A percentile compares a stretch with the other conserved stretches of the same genome.
These are phyloP conservation scores for Pollachius pollachius DNA, from an alignment of 2,113 vertebrate species.

Conservation along the genomic window DNA sequence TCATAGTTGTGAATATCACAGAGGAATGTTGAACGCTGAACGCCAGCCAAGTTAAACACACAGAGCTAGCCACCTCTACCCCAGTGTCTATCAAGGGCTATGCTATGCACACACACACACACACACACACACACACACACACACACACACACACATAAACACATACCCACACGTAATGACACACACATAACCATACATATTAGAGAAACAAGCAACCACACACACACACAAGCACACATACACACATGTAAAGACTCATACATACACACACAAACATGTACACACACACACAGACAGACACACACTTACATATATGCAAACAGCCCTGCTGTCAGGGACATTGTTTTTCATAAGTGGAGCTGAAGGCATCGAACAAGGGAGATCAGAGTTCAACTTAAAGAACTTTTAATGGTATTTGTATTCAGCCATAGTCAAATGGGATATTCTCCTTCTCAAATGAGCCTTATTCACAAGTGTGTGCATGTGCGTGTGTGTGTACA, in stretches of 20 bases:
- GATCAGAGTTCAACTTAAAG: slow-evolving; percentile 29
- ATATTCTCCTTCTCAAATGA: slow-evolving; percentile 32
- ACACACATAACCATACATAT: not conserved
- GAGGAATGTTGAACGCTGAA: slow-evolving; percentile 75
- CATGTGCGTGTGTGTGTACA: not conserved
- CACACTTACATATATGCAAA: slow-evolving; percentile 24
- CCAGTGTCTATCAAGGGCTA: slow-evolving; percentile 66
- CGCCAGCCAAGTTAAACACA: slow-evolving; percentile 70
- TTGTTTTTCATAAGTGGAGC: slow-evolving; percentile 34
- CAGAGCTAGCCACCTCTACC: slow-evolving; percentile 56
- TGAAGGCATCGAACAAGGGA: slow-evolving; percentile 13
- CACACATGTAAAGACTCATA: not conserved
- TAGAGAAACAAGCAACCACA: slow-evolving; percentile 20
- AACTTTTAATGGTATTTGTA: slow-evolving; percentile 17
- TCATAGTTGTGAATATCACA: slow-evolving; percentile 74
- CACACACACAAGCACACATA: slow-evolving; percentile 18
- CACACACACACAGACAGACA: slow-evolving; percentile 9
- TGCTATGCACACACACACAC: slow-evolving; percentile 58
- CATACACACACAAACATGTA: slow-evolving; percentile 1
- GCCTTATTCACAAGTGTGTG: slow-evolving; percentile 27
- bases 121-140: slow-evolving; percentile 16
- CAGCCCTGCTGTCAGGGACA: slow-evolving; percentile 31
- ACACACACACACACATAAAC: slow-evolving; percentile 3
- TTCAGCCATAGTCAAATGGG: slow-evolving; percentile 12
- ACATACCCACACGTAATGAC: not conserved